These are phyloP conservation scores for Reticulitermes speratus DNA, from an alignment of 1,140 invertebrate genomes.

Conservation along the genomic window DNA sequence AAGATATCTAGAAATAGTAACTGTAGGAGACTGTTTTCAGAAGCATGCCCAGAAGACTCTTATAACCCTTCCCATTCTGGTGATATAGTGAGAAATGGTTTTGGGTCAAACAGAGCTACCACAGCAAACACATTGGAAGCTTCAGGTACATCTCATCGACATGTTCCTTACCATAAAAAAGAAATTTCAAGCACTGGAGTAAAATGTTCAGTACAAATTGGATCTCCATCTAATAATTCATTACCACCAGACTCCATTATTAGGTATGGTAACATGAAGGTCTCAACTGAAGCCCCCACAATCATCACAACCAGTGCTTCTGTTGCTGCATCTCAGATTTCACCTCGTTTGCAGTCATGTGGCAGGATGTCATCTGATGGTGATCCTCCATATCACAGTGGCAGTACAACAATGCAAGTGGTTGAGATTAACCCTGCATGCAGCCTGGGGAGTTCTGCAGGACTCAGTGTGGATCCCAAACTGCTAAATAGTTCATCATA, in stretches of 20 bases:
- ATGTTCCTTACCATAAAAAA: background rate
- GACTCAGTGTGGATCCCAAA: background rate
- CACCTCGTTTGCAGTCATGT: background rate
- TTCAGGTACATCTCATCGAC: background rate
- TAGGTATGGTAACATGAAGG: constrained; percentile 1
- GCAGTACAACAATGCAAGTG: background rate
- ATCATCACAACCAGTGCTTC: background rate
- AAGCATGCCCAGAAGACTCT: background rate
- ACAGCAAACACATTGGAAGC: background rate
- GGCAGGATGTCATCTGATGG: background rate
- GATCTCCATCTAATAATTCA: background rate
- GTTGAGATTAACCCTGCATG: background rate
- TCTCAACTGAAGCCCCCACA: background rate
- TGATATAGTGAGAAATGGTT: background rate
- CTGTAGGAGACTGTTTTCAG: constrained; percentile 9
- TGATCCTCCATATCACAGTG: background rate
- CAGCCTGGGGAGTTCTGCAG: background rate
- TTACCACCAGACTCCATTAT: background rate
- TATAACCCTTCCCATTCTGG: background rate
- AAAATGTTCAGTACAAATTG: background rate
- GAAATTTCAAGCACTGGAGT: background rate
- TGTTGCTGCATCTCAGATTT: background rate
- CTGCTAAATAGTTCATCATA: background rate
- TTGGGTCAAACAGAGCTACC: background rate
- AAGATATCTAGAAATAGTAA: constrained; percentile 20